Evolutionary conservation across 2,113 vertebrate genomes (phyloP).

Genomic region (Murina feae): DNA sequence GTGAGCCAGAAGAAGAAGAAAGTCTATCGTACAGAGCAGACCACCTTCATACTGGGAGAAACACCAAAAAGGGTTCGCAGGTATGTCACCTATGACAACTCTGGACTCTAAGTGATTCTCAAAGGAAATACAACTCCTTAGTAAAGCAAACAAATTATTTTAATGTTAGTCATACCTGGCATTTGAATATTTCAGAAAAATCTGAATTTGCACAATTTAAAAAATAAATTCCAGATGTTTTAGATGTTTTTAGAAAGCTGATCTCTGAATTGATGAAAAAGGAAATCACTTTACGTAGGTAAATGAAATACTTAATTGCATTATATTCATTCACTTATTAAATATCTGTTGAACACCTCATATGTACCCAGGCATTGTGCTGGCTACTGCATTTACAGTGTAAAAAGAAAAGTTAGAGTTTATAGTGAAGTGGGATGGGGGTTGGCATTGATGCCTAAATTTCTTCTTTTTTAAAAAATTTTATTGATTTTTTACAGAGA

Average conservation of each 20-base stretch:
- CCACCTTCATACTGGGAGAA: conserved; percentile 87
- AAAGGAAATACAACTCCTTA: background rate
- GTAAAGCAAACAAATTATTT: background rate
- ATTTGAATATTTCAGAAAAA: conserved; percentile 39
- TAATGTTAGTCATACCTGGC: background rate
- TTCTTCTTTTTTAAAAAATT: no score
- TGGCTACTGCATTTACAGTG: background rate
- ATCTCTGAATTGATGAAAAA: background rate
- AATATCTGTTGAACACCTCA: background rate
- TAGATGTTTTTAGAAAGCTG: background rate
- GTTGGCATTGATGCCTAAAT: background rate
- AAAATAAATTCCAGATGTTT: conserved; percentile 9
- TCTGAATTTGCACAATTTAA: background rate
- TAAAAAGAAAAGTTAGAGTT: background rate
- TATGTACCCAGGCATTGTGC: background rate
- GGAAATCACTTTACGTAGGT: background rate
- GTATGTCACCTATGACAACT: conserved; percentile 73
- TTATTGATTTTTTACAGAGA: no score
- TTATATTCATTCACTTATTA: no score
- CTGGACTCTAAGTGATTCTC: background rate
- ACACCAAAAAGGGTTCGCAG: conserved; percentile 87
- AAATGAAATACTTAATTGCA: background rate
- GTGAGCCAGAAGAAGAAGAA: conserved; percentile 82
- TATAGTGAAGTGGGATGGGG: background rate
- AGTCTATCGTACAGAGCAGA: conserved; percentile 75